Conservation (phyloP, 2,797 vertebrate species). For the Phrynocephalus vlangalii region DNA sequence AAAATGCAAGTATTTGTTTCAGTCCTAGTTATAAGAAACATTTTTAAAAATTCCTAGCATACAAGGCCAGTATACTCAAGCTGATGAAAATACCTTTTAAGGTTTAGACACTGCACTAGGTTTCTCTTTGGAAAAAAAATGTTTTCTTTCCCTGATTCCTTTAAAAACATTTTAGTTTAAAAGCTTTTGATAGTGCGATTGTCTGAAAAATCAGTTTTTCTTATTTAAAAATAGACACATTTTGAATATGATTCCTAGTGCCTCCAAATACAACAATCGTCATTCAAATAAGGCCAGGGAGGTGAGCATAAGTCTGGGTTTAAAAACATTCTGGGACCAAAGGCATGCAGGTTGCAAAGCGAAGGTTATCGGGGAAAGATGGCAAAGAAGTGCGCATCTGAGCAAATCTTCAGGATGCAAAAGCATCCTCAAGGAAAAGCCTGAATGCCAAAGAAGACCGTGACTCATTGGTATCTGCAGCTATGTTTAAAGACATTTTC, state of each 20-base stretch:
- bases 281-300: conserved; percentile 4
- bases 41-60: neutral
- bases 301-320: neutral
- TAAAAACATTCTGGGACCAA: neutral
- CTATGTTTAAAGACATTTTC: conserved; percentile 25
- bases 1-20: neutral
- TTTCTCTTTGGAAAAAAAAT: neutral
- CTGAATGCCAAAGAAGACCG: conserved; percentile 18
- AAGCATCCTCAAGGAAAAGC: conserved; percentile 11
- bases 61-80: neutral
- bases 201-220: neutral
- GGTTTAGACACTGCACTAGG: neutral
- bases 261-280: neutral
- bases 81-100: neutral
- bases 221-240: neutral
- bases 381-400: neutral
- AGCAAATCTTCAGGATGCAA: conserved; percentile 6
- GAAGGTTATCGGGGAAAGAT: neutral
- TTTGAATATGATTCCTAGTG: neutral
- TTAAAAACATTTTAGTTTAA: neutral
- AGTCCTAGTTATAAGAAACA: neutral
- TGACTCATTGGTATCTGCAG: conserved; percentile 8
- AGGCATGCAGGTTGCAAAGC: neutral
- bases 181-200: neutral
- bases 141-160: too few relatives aligned